A percentile compares a stretch with the other conserved stretches of the same genome.
phyloP scores from a whole-genome alignment of 2,888 invertebrate genomes.

The Sarcophaga rosellei region DNA sequence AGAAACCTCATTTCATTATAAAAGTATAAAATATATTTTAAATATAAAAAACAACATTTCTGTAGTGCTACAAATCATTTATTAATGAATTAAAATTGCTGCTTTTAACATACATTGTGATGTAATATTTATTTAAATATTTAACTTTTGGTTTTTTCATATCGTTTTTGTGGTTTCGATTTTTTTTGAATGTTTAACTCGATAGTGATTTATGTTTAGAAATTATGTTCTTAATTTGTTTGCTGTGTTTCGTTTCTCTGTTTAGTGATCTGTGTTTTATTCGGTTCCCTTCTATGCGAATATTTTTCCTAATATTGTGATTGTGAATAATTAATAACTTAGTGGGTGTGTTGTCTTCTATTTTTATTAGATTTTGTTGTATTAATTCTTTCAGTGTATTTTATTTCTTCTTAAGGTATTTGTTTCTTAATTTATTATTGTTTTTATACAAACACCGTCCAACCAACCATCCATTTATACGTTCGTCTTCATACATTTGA shows the following conservation, averaged over 20 bases:
- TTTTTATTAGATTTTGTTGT: slow-evolving; percentile 16
- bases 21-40: no score
- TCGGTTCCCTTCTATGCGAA: background rate
- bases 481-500: slow-evolving; percentile 32
- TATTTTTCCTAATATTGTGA: background rate
- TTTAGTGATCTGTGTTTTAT: background rate
- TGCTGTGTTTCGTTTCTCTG: background rate
- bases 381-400: background rate
- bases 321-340: background rate
- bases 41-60: no score
- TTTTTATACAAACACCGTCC: background rate
- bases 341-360: slow-evolving; percentile 4
- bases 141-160: slow-evolving; percentile 12
- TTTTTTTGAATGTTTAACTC: slow-evolving; percentile 39
- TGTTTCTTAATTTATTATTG: slow-evolving; percentile 14
- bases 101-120: slow-evolving; percentile 44
- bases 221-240: slow-evolving; percentile 12
- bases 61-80: no score
- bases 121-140: slow-evolving; percentile 61
- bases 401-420: background rate
- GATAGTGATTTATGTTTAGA: slow-evolving; percentile 54
- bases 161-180: background rate
- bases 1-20: no score
- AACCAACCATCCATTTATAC: background rate
- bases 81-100: background rate